These are phyloP conservation scores for Macropis europaea DNA, from an alignment of 2,888 invertebrate genomes.

Conservation along the genomic window DNA sequence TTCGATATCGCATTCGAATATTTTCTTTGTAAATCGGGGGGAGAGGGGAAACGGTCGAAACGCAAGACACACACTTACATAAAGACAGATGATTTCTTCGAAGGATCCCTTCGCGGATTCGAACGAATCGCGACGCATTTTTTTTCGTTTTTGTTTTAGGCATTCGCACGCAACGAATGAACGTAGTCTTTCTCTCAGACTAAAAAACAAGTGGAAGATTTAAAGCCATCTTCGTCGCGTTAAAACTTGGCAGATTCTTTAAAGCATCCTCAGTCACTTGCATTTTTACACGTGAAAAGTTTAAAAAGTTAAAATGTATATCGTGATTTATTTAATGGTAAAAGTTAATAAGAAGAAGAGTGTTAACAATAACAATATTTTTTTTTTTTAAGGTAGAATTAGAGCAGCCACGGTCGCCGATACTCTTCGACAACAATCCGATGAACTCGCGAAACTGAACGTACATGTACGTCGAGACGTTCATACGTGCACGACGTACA, in stretches of 20 bases:
- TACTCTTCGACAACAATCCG: constrained; percentile 75
- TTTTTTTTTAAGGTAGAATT: constrained; percentile 69
- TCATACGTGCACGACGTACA: constrained; percentile 7
- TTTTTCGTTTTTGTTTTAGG: neutral
- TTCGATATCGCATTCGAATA: constrained; percentile 39
- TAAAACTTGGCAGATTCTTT: constrained; percentile 56
- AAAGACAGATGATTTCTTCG: constrained; percentile 28
- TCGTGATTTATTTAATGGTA: constrained; percentile 72
- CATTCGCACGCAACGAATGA: constrained; percentile 41
- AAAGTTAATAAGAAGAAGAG: constrained; percentile 76
- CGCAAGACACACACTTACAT: constrained; percentile 34
- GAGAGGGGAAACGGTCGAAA: constrained; percentile 16
- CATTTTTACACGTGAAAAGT: constrained; percentile 64
- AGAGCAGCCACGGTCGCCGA: constrained; percentile 74
- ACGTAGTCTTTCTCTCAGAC: constrained; percentile 27
- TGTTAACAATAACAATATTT: constrained; percentile 76
- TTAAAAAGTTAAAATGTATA: constrained; percentile 71
- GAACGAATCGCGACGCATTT: constrained; percentile 10
- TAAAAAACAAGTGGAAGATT: constrained; percentile 58
- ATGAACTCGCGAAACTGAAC: too few species aligned
- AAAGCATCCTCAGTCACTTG: constrained; percentile 64
- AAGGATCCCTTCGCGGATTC: constrained; percentile 18
- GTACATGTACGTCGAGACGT: constrained; percentile 34
- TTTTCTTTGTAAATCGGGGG: neutral
- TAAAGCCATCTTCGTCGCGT: constrained; percentile 44